These are phyloP conservation scores for Fragum whitleyi DNA, from an alignment of 2,888 invertebrate species.

Conservation along the genomic window DNA sequence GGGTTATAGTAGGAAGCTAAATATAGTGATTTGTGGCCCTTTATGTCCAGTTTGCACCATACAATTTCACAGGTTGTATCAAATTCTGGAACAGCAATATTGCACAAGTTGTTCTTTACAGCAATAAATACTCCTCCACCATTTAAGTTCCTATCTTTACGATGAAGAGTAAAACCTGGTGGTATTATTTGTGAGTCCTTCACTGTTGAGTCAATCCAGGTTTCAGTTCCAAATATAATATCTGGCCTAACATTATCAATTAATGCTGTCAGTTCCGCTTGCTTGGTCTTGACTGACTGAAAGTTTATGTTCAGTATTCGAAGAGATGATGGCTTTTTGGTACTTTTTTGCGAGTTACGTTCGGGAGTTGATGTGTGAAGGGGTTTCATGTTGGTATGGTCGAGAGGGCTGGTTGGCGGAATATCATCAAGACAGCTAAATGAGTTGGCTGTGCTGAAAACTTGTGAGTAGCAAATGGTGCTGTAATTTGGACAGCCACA, in stretches of 20 bases:
- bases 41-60: slow-evolving; percentile 37
- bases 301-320: too few species aligned
- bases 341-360: too few species aligned
- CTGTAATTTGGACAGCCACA: slow-evolving; percentile 11
- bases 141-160: slow-evolving; percentile 43
- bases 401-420: too few species aligned
- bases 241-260: slow-evolving; percentile 35
- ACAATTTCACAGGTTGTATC: slow-evolving; percentile 47
- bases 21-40: slow-evolving; percentile 17
- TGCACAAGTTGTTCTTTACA: slow-evolving; percentile 18
- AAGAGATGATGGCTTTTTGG: too few species aligned
- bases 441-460: background rate
- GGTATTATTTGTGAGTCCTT: slow-evolving; percentile 48
- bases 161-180: slow-evolving; percentile 24
- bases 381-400: too few species aligned
- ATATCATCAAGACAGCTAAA: too few species aligned
- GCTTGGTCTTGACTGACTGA: too few species aligned
- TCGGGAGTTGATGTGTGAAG: too few species aligned
- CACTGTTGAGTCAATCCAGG: slow-evolving; percentile 30
- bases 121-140: slow-evolving; percentile 55
- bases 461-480: background rate
- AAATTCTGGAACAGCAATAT: slow-evolving; percentile 34
- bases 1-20: slow-evolving; percentile 19
- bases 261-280: background rate
- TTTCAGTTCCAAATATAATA: too few species aligned